Base-by-base conservation (phyloP, 2,797 vertebrate species). In the Telmatherina bonti region DNA sequence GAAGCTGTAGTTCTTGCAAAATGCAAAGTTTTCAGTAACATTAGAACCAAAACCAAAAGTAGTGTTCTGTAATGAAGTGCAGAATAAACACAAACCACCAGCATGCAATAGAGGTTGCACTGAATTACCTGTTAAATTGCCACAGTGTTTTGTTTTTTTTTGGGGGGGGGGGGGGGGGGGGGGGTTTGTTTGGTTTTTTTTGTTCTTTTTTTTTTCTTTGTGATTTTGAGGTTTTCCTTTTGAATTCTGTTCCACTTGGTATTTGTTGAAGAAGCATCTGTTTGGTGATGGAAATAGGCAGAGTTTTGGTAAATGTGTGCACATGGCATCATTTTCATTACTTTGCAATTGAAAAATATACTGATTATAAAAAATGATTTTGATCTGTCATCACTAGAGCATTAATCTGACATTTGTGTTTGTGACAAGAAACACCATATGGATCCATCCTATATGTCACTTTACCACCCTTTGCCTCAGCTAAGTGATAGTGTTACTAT, bases 401-500 rank as follows among this genome's bases (percentile, higher is more conserved):
- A 45, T 45, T 18, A 43, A n/a, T 20, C 22, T 51, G 41, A 56
- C 26, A 63, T 79, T 35, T 49, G 47, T 74, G 27, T 43, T 41
- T 47, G 45, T 56, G 38, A 68, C 41, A 30, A 57, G 33, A 30
- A 47, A 67, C 33, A 29, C 29, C 31, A 52, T 41, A 56, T 5
- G 15, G 70, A 55, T 54, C n/a, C 22, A 58, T 41, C 26, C 60
- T 62, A 18, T 59, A 66, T 79, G 22, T 51, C 61, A 60, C 55
- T 53, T 78, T 74, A 65, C 64, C 74, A 65, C 70, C 35, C 35
- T 70, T 60, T 73, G 72, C 74, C 67, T 72, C 53, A 22, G 27
- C 74, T 73, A 30, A 56, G 58, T 74, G 65, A 79, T 60, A 77
- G 74, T 49, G 93, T 93, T 93, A 88, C 93, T 91, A 93, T 94